Evolutionary conservation across 2,797 vertebrate species (phyloP), one percentile per base, ranked within the genome.

Genomic region (Pseudotriccus pelzelni): DNA sequence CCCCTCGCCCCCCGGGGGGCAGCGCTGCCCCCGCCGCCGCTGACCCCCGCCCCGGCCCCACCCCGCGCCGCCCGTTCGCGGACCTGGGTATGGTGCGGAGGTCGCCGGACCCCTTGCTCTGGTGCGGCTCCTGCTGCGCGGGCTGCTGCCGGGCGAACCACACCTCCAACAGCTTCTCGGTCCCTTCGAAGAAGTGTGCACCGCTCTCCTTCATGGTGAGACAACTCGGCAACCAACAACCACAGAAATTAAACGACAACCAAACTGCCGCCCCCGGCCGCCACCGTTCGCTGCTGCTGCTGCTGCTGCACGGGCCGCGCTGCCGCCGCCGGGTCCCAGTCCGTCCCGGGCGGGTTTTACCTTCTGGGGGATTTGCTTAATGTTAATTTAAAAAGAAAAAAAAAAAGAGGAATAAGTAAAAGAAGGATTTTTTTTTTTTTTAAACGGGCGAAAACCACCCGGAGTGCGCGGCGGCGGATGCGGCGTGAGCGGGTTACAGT

Each of bases 141-240:
- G 98, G 98, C 95, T 99, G 99, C 97, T 99, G 98, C 90, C 98
- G 98, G 97, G 99, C 99, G 98, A 99, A 99, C 99, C 99, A 99
- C 97, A 99, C 98, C 98, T 99, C 99, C 98, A 99, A 94, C 93
- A 99, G 98, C 98, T 99, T 99, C 98, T 99, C 99, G 55, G 99
- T 99, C 95, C 99, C 99, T 98, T 99, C 99, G 98, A 99, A 99
- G 98, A 99, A 99, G 98, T 99, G 99, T 98, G 99, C 99, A 99
- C 98, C 97, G 97, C 98, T 99, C 98, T 99, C 99, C 98, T 99
- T 99, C 99, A 98, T 98, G 97, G 98, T 99, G 99, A 98, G 98
- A 99, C 99, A 98, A 98, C 98, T 96, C 97, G 95, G 97, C 98
- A 98, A 98, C 98, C 98, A 98, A 98, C 98, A 98, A 98, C 97